Conservation (phyloP, 2,888 invertebrate genomes). For the Sussaba pulchella region DNA sequence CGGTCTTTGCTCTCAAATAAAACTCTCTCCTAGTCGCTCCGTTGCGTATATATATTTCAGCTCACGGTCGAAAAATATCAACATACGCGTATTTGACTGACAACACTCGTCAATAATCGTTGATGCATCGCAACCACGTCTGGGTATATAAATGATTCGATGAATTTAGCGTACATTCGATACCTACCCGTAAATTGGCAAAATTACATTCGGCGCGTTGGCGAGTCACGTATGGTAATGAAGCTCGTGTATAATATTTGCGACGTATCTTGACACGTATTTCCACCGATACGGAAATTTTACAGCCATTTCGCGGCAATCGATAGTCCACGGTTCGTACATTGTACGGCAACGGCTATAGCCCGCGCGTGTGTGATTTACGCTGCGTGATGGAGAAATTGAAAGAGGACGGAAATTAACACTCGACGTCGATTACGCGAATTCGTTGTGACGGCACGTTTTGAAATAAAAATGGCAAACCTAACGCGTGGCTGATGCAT, state of each 20-base stretch:
- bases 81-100: no score
- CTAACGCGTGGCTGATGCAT: background rate
- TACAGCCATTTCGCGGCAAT: background rate
- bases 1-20: no score
- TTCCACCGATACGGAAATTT: background rate
- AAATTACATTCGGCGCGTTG: background rate
- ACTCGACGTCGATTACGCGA: no score
- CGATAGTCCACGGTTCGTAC: no score
- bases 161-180: conserved; percentile 1
- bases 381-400: background rate
- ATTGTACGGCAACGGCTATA: no score
- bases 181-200: background rate
- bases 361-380: no score
- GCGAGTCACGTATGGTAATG: background rate
- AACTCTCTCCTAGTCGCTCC: no score
- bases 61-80: no score
- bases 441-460: background rate
- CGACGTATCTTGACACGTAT: background rate
- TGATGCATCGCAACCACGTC: no score
- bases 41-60: no score
- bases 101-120: no score
- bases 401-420: conserved; percentile 7
- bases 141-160: no score
- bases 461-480: background rate
- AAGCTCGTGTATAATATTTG: background rate